A percentile compares a stretch with the other conserved stretches of the same genome.
Evolutionary conservation across 2,113 vertebrate species (phyloP).

Genomic region (Oostethus manadensis): DNA sequence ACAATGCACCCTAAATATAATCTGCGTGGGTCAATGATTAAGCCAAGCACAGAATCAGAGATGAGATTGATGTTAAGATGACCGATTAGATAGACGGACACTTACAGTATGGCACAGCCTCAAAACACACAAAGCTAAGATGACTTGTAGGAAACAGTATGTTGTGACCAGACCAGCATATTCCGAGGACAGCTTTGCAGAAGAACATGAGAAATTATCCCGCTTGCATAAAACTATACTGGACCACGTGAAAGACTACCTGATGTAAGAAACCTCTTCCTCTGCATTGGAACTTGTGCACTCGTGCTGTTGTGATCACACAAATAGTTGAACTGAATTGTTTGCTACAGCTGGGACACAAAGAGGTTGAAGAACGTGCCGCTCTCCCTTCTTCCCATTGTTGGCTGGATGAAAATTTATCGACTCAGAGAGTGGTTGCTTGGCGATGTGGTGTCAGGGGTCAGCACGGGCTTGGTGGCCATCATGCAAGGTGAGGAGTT

Average conservation of each 20-base stretch:
- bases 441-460: constrained; percentile 83
- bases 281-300: neutral
- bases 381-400: constrained; percentile 75
- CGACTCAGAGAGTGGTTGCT: constrained; percentile 82
- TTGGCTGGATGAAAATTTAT: constrained; percentile 83
- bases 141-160: constrained; percentile 73
- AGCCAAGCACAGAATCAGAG: neutral
- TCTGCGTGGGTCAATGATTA: constrained; percentile 43
- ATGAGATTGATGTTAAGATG: constrained; percentile 20
- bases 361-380: constrained; percentile 73
- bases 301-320: too few species aligned
- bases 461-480: constrained; percentile 88
- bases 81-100: constrained; percentile 17
- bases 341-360: constrained; percentile 77
- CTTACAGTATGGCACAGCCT: too few species aligned
- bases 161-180: constrained; percentile 78
- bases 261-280: constrained; percentile 22
- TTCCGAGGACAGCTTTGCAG: constrained; percentile 75
- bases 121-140: constrained; percentile 12
- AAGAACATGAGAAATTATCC: constrained; percentile 72
- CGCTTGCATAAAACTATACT: constrained; percentile 75
- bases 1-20: constrained; percentile 7
- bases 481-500: constrained; percentile 84
- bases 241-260: constrained; percentile 74
- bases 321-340: too few species aligned